Evolutionary conservation across 2,113 vertebrate genomes (phyloP).

Genomic region (Terrapene triunguis): DNA sequence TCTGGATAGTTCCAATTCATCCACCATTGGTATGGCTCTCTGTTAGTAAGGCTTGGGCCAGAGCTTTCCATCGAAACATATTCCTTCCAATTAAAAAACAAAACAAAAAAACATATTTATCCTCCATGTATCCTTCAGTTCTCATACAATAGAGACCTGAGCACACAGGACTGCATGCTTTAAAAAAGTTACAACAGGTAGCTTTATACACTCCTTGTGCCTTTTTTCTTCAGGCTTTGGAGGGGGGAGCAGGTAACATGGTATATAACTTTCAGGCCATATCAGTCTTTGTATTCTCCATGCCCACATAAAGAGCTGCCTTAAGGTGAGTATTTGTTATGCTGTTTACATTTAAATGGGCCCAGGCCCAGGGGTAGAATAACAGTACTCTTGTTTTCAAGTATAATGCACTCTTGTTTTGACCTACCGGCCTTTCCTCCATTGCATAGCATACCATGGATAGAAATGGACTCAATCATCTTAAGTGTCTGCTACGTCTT

Average conservation of each 20-base stretch:
- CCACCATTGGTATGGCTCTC: background rate
- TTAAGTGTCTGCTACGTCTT: conserved; percentile 13
- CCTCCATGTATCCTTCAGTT: background rate
- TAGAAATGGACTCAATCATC: background rate
- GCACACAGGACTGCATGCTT: background rate
- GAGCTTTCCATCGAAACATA: conserved; percentile 7
- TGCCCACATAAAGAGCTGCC: conserved; percentile 25
- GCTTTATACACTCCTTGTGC: background rate
- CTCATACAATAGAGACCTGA: background rate
- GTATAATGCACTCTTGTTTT: background rate
- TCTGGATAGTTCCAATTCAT: conserved; percentile 13
- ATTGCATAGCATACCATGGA: background rate
- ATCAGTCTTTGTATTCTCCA: conserved; percentile 12
- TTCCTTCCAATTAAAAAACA: background rate
- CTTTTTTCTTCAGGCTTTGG: conserved; percentile 1
- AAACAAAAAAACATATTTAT: background rate
- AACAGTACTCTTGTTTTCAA: conserved; percentile 20
- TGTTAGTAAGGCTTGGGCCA: conserved; percentile 25
- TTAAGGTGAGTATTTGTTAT: background rate
- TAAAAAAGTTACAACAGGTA: conserved; percentile 9
- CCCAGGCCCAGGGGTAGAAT: background rate
- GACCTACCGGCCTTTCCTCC: conserved; percentile 3
- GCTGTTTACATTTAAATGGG: background rate
- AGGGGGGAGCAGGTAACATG: background rate
- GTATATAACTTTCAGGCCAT: background rate